These are phyloP conservation scores for Xestia rhomboidea DNA, from an alignment of 2,888 invertebrate species.

Conservation along the genomic window DNA sequence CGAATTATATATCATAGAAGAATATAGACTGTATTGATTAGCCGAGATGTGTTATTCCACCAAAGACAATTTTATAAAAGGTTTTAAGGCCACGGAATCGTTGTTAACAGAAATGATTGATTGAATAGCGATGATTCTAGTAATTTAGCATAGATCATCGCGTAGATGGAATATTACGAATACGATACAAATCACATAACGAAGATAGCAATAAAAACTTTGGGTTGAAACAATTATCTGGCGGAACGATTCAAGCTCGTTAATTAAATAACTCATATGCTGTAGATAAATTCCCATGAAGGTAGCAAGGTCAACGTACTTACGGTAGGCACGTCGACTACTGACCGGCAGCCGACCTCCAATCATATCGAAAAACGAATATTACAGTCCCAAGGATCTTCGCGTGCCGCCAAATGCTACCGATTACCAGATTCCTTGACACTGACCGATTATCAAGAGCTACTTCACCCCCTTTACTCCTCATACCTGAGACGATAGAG, in stretches of 20 bases:
- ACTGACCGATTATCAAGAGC: slow-evolving; percentile 49
- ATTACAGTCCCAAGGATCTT: slow-evolving; percentile 68
- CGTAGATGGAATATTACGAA: slow-evolving; percentile 8
- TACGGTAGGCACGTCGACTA: slow-evolving; percentile 54
- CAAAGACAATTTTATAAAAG: slow-evolving; percentile 29
- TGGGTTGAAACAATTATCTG: slow-evolving; percentile 30
- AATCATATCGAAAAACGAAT: slow-evolving; percentile 63
- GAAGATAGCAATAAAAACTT: slow-evolving; percentile 18
- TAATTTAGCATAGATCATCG: slow-evolving; percentile 23
- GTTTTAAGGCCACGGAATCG: slow-evolving; percentile 19
- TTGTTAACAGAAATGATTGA: slow-evolving; percentile 28
- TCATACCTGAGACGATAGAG: neutral
- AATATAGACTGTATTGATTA: slow-evolving; percentile 17
- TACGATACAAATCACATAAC: slow-evolving; percentile 1
- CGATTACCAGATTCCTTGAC: slow-evolving; percentile 84
- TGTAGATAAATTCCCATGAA: slow-evolving; percentile 38
- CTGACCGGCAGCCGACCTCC: slow-evolving; percentile 63
- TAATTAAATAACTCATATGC: slow-evolving; percentile 31
- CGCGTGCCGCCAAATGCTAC: slow-evolving; percentile 80
- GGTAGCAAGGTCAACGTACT: slow-evolving; percentile 64
- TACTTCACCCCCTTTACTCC: neutral
- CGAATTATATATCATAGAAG: no score
- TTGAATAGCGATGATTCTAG: slow-evolving; percentile 35
- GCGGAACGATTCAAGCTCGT: slow-evolving; percentile 39
- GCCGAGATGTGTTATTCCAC: slow-evolving; percentile 18